phyloP scores from a whole-genome alignment of 1,140 invertebrate species.

The Capitella teleta region DNA sequence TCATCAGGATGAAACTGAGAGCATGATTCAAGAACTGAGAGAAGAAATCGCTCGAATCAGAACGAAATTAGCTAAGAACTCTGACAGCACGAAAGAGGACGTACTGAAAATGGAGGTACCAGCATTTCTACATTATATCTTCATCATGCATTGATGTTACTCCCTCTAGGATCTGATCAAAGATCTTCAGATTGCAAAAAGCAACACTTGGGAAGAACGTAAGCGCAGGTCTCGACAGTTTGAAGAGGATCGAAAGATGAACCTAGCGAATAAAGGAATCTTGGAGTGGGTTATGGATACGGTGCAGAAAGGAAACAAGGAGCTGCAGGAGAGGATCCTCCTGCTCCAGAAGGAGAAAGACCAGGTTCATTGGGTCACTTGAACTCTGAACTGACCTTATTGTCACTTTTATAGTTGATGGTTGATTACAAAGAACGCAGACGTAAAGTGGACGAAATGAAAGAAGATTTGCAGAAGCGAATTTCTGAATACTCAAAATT shows the following conservation, averaged over 20 bases:
- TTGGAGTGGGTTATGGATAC: constrained; percentile 35
- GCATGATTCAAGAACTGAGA: constrained; percentile 73
- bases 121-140: neutral
- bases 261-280: constrained; percentile 33
- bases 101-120: constrained; percentile 28
- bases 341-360: constrained; percentile 34
- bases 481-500: constrained; percentile 30
- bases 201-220: constrained; percentile 30
- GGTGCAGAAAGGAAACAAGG: constrained; percentile 30
- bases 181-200: constrained; percentile 32
- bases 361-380: constrained; percentile 16
- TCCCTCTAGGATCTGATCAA: constrained; percentile 24
- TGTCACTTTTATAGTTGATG: constrained; percentile 19
- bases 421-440: constrained; percentile 28
- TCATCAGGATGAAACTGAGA: constrained; percentile 70
- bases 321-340: constrained; percentile 28
- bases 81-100: constrained; percentile 29
- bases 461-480: constrained; percentile 27
- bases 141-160: neutral
- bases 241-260: constrained; percentile 30
- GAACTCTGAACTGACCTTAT: too few relatives aligned
- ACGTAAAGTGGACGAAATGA: constrained; percentile 22
- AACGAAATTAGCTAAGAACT: constrained; percentile 76
- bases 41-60: constrained; percentile 81
- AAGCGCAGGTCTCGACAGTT: constrained; percentile 22